Evolutionary conservation across 2,888 invertebrate species (phyloP).

Genomic region (Noctua comes): DNA sequence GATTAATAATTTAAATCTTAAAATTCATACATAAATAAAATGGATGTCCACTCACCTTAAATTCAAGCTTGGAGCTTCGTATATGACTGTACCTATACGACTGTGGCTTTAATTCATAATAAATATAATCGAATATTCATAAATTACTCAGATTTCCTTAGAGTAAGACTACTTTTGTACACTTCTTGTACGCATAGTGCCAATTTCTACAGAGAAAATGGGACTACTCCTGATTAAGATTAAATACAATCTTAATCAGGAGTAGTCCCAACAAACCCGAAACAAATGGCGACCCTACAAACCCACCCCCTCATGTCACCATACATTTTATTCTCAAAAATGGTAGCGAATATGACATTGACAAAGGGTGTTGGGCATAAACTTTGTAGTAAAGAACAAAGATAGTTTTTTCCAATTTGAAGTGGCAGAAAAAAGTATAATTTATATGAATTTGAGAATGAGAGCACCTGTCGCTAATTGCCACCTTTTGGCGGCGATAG

Average conservation of each 20-base stretch:
- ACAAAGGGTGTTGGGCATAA: constrained; percentile 87
- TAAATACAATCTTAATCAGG: background rate
- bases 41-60: background rate
- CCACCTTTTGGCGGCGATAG: constrained; percentile 87
- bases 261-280: background rate
- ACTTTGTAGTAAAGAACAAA: constrained; percentile 79
- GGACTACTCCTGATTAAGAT: too few relatives aligned
- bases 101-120: too few relatives aligned
- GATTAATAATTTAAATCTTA: background rate
- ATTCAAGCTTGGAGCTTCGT: background rate
- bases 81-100: background rate
- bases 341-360: constrained; percentile 87
- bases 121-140: too few relatives aligned
- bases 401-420: constrained; percentile 70
- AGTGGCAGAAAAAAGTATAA: constrained; percentile 79
- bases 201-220: too few relatives aligned
- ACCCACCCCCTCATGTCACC: constrained; percentile 85
- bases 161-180: too few relatives aligned
- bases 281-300: constrained; percentile 54
- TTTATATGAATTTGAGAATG: constrained; percentile 83
- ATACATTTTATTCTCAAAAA: constrained; percentile 83
- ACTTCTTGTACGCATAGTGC: too few relatives aligned
- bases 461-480: constrained; percentile 89
- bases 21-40: background rate
- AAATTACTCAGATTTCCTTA: background rate